Conservation (phyloP, 2,113 vertebrate genomes). For the Mormyrus iriodes region DNA sequence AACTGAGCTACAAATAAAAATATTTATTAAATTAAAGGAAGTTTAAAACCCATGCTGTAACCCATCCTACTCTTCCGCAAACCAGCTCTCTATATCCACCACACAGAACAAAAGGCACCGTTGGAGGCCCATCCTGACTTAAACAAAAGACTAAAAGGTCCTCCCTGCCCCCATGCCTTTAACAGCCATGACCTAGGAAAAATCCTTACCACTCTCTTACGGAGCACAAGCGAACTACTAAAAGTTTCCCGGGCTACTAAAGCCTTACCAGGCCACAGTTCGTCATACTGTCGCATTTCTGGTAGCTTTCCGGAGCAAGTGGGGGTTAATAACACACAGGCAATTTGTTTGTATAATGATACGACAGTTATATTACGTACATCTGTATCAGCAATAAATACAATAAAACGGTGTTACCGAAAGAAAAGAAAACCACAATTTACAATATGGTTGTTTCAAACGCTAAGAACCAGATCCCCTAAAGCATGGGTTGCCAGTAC, state of each 20-base stretch:
- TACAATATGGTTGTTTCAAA: neutral
- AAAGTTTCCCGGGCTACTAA: neutral
- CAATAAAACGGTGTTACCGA: neutral
- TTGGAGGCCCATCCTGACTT: neutral
- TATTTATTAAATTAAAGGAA: neutral
- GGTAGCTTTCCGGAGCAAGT: neutral
- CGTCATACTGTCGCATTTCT: neutral
- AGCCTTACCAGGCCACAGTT: neutral
- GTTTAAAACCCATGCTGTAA: neutral
- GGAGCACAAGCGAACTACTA: neutral
- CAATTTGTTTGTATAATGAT: neutral
- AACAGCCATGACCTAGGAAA: neutral
- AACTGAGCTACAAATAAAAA: neutral
- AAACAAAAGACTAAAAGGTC: neutral
- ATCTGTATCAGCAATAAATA: neutral
- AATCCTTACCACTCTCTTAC: neutral
- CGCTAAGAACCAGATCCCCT: neutral
- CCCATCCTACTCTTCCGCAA: neutral
- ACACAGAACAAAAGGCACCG: neutral
- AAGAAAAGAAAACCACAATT: neutral
- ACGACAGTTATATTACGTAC: neutral
- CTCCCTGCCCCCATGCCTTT: neutral
- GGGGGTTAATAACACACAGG: neutral
- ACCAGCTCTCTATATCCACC: neutral
- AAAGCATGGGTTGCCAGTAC: neutral